Percentiles rank a stretch among this genome's conserved stretches.
These are phyloP conservation scores for Muraenolepis orangiensis DNA, from an alignment of 2,797 vertebrate genomes.

Conservation along the genomic window DNA sequence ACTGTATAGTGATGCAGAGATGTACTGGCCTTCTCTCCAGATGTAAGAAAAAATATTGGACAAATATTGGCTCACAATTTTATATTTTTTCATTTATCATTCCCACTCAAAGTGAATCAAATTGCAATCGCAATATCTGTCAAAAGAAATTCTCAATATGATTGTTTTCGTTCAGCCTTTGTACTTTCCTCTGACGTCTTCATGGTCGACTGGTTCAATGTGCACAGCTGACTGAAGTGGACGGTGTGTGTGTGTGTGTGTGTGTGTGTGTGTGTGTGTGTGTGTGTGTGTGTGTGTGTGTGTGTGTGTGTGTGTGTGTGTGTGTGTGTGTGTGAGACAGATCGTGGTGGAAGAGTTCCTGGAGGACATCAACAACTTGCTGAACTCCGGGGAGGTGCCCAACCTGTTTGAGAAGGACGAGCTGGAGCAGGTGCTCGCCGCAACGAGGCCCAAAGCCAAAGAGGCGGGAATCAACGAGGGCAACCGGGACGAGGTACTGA, in stretches of 20 bases:
- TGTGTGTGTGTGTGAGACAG: slow-evolving; percentile 47
- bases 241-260: slow-evolving; percentile 2
- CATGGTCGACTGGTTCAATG: no score
- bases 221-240: no score
- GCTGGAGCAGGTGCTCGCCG: slow-evolving; percentile 78
- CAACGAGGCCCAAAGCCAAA: slow-evolving; percentile 80
- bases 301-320: not conserved
- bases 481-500: slow-evolving; percentile 81
- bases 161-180: no score
- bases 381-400: slow-evolving; percentile 83
- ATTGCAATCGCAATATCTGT: no score
- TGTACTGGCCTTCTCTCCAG: no score
- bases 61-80: no score
- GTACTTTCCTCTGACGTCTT: not conserved
- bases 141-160: no score
- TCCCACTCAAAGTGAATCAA: no score
- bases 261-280: slow-evolving; percentile 4
- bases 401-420: slow-evolving; percentile 85
- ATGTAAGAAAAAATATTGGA: no score
- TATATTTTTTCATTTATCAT: no score
- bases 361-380: slow-evolving; percentile 85
- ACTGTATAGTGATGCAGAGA: no score
- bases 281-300: slow-evolving; percentile 5
- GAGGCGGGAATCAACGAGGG: slow-evolving; percentile 80
- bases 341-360: slow-evolving; percentile 81